Evolutionary conservation across 2,888 invertebrate species (phyloP).

Genomic region (Aromia moschata): DNA sequence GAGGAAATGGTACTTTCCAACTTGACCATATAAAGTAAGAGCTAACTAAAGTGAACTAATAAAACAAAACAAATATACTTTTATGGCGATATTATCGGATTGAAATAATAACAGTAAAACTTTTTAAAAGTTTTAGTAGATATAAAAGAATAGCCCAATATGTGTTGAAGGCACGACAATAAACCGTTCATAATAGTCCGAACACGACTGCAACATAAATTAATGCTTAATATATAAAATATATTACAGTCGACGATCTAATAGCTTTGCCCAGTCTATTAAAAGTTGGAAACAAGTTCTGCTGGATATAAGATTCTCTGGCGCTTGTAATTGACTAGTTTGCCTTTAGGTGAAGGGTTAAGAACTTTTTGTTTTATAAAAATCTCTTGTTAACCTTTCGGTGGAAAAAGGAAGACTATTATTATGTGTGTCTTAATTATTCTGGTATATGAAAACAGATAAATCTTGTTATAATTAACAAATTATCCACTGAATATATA

Average conservation of each 20-base stretch:
- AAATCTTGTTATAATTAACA: too few species aligned
- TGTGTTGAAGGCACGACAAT: background rate
- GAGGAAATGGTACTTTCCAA: conserved; percentile 3
- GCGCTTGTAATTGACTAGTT: background rate
- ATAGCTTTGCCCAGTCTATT: background rate
- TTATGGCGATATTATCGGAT: conserved; percentile 8
- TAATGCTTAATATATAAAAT: too few species aligned
- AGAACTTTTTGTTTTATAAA: too few species aligned
- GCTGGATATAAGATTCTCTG: background rate
- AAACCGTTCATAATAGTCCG: background rate
- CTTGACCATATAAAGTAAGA: conserved; percentile 5
- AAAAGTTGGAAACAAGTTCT: background rate
- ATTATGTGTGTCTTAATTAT: too few species aligned
- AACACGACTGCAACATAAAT: background rate
- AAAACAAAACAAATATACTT: conserved; percentile 12
- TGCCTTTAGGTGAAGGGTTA: too few species aligned
- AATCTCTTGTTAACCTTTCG: too few species aligned
- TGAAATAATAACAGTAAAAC: conserved; percentile 11
- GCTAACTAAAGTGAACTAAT: background rate
- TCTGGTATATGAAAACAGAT: too few species aligned
- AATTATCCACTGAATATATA: too few species aligned
- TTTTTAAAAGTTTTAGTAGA: conserved; percentile 25
- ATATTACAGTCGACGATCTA: too few species aligned
- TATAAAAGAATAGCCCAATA: background rate
- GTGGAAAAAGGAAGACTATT: too few species aligned